Percentiles rank a stretch among this genome's conserved stretches.
Conservation (phyloP, 2,888 invertebrate genomes). For the Hecatera dysodea region DNA sequence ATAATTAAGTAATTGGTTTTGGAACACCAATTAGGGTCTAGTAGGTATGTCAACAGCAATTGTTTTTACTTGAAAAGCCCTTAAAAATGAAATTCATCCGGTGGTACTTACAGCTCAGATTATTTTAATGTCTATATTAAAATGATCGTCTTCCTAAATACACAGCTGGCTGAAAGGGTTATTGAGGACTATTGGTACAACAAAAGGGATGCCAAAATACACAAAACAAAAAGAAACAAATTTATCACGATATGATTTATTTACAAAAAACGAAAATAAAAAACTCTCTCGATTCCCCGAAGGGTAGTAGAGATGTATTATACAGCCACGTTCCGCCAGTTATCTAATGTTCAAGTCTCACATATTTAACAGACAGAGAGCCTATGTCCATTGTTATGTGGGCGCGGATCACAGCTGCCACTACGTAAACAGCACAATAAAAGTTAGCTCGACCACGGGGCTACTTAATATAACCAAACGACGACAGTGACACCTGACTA, state of each 20-base stretch:
- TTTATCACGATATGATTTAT: slow-evolving; percentile 24
- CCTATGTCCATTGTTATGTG: not conserved
- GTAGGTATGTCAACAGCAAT: no score
- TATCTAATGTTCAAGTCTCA: not conserved
- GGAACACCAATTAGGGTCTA: no score
- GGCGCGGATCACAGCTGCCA: not conserved
- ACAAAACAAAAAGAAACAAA: not conserved
- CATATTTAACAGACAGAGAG: no score
- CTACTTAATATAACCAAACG: not conserved
- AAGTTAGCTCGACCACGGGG: not conserved
- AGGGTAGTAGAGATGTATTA: not conserved
- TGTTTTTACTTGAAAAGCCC: no score
- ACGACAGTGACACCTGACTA: not conserved
- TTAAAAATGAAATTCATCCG: not conserved
- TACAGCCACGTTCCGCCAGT: not conserved
- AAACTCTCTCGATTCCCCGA: not conserved
- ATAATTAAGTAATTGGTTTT: no score
- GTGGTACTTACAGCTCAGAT: not conserved
- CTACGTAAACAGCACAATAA: not conserved
- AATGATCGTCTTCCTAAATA: slow-evolving; percentile 18
- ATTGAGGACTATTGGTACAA: slow-evolving; percentile 1
- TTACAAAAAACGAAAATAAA: not conserved
- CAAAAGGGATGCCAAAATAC: not conserved
- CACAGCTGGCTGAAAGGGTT: slow-evolving; percentile 6
- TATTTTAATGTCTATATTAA: slow-evolving; percentile 3